Evolutionary conservation across 2,797 vertebrate species (phyloP).

Genomic region (Malacoctenus gilli): DNA sequence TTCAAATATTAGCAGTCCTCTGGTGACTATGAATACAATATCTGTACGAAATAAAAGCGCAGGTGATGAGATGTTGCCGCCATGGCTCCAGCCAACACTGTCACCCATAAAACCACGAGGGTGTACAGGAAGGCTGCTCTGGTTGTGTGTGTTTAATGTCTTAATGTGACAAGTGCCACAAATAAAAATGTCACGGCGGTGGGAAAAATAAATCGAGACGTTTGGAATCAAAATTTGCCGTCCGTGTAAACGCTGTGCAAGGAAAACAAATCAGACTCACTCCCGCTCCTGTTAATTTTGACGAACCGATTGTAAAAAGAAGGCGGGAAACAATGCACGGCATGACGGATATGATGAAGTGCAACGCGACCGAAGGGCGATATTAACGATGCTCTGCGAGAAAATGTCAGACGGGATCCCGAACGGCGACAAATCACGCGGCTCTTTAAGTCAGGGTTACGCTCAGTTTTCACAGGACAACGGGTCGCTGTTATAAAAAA

Average conservation of each 20-base stretch:
- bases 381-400: not conserved
- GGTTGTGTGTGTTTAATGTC: too few relatives aligned
- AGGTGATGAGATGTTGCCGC: too few relatives aligned
- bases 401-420: slow-evolving; percentile 18
- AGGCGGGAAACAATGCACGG: too few relatives aligned
- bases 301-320: not conserved
- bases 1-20: too few relatives aligned
- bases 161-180: too few relatives aligned
- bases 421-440: slow-evolving; percentile 30
- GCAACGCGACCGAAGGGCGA: not conserved
- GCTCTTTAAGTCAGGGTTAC: slow-evolving; percentile 33
- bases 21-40: too few relatives aligned
- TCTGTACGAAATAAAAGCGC: too few relatives aligned
- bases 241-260: not conserved
- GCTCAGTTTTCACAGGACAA: slow-evolving; percentile 47
- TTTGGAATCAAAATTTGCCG: not conserved
- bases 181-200: not conserved
- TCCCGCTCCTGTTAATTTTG: not conserved
- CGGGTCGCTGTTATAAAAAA: slow-evolving; percentile 26
- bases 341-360: not conserved
- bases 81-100: too few relatives aligned
- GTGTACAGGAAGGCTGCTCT: too few relatives aligned
- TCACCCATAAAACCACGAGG: too few relatives aligned
- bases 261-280: not conserved
- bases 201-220: not conserved